phyloP scores from a whole-genome alignment of 1,140 invertebrate genomes.

The Ectropis grisescens region DNA sequence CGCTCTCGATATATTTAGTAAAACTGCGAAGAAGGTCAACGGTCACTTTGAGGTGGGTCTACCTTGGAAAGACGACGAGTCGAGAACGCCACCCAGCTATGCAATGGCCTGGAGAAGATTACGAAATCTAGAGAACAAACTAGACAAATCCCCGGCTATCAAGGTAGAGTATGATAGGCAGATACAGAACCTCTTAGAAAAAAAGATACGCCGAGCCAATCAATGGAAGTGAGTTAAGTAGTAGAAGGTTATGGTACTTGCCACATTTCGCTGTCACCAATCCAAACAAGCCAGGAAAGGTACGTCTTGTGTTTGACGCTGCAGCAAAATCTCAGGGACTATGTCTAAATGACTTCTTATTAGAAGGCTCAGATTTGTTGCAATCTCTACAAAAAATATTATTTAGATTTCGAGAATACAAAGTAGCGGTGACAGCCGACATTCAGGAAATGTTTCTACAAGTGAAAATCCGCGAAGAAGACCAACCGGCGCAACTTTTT shows the following conservation, averaged over 20 bases:
- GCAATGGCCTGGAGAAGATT: neutral
- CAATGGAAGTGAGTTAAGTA: too few species aligned
- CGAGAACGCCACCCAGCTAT: neutral
- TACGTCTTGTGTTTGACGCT: constrained; percentile 14
- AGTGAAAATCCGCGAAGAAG: constrained; percentile 8
- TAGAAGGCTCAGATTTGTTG: constrained; percentile 12
- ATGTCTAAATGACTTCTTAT: constrained; percentile 15
- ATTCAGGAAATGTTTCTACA: constrained; percentile 14
- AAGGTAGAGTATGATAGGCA: too few species aligned
- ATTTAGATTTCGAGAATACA: constrained; percentile 11
- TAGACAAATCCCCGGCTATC: too few species aligned
- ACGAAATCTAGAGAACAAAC: neutral
- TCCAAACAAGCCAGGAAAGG: constrained; percentile 9
- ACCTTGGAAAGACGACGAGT: neutral
- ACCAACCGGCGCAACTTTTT: constrained; percentile 11
- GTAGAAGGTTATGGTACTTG: constrained; percentile 28
- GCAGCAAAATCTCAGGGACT: constrained; percentile 8
- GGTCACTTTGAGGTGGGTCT: neutral
- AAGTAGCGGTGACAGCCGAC: constrained; percentile 11
- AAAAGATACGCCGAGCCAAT: too few species aligned
- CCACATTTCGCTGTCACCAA: neutral
- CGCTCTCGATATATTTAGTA: too few species aligned
- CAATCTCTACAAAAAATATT: constrained; percentile 13
- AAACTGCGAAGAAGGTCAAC: neutral
- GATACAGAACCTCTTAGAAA: too few species aligned